phyloP scores from a whole-genome alignment of 2,797 vertebrate species.

The Apogon talboti region DNA sequence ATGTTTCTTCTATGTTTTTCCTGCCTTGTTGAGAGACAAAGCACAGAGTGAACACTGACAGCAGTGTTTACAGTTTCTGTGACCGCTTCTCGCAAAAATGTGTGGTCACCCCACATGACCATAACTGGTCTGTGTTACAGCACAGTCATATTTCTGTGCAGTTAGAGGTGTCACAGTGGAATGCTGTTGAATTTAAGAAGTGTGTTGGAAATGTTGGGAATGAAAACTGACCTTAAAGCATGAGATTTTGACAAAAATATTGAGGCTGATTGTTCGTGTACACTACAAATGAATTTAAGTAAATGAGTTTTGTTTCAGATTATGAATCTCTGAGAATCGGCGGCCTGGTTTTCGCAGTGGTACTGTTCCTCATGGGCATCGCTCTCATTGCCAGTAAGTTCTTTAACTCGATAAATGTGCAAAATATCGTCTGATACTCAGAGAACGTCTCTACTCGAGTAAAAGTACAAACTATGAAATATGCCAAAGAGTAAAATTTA shows the following conservation, averaged over 20 bases:
- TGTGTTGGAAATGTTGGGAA: background rate
- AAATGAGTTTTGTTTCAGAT: slow-evolving; percentile 77
- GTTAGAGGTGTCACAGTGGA: background rate
- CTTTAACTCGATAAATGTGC: background rate
- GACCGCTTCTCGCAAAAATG: slow-evolving; percentile 34
- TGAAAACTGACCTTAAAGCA: background rate
- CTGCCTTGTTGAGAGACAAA: background rate
- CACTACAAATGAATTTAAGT: background rate
- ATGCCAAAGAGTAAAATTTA: no score
- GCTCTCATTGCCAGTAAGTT: slow-evolving; percentile 90
- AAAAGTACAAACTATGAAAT: no score
- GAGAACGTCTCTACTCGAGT: no score
- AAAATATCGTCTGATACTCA: no score
- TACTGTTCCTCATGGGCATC: slow-evolving; percentile 90
- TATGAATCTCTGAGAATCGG: slow-evolving; percentile 90
- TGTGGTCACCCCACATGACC: slow-evolving; percentile 17
- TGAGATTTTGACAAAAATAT: no score
- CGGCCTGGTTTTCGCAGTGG: slow-evolving; percentile 88
- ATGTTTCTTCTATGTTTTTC: background rate
- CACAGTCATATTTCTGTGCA: background rate
- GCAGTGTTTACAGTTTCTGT: slow-evolving; percentile 15
- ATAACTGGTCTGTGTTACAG: slow-evolving; percentile 9
- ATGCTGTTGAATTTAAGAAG: background rate
- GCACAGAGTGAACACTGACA: background rate
- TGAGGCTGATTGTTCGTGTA: no score